Conservation (phyloP, 53 echinoderm and acorn worm species). For the Arbacia lixula region DNA sequence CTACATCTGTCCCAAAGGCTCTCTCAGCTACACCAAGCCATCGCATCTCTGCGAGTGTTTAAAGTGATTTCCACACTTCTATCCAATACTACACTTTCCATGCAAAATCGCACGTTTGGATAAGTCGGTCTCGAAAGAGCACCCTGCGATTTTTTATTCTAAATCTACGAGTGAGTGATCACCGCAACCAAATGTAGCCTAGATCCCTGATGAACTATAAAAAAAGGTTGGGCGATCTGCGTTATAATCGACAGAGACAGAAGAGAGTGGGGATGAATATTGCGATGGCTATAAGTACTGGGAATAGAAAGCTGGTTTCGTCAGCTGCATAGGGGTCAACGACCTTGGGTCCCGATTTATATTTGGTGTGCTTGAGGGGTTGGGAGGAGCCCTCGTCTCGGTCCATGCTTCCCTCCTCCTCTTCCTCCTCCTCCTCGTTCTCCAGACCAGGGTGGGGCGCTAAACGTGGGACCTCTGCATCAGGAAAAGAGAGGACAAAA, state of each 20-base stretch:
- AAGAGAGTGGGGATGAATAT: constrained; percentile 98
- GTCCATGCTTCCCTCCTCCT: constrained; percentile 36
- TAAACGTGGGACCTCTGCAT: constrained; percentile 59
- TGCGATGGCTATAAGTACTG: constrained; percentile 91
- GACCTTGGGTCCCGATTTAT: constrained; percentile 92
- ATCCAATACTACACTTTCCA: too few species aligned
- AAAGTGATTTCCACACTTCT: too few species aligned
- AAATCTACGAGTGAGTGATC: too few species aligned
- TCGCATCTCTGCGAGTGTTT: too few species aligned
- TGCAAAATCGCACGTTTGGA: too few species aligned
- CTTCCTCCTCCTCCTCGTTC: constrained; percentile 13
- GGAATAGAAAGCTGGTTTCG: constrained; percentile 91
- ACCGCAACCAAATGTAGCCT: too few species aligned
- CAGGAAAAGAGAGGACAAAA: too few species aligned
- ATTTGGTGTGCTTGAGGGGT: constrained; percentile 40
- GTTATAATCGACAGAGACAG: constrained; percentile 95
- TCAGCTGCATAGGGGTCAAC: constrained; percentile 95
- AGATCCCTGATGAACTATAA: too few species aligned
- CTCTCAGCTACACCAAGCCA: too few species aligned
- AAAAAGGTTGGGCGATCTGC: not conserved
- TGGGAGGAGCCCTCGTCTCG: constrained; percentile 18
- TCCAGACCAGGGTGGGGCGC: constrained; percentile 66
- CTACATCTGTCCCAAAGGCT: too few species aligned
- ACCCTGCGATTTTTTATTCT: too few species aligned
- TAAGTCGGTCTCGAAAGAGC: too few species aligned